These are phyloP conservation scores for Propithecus coquereli DNA, from an alignment of 2,113 vertebrate species.

Conservation along the genomic window DNA sequence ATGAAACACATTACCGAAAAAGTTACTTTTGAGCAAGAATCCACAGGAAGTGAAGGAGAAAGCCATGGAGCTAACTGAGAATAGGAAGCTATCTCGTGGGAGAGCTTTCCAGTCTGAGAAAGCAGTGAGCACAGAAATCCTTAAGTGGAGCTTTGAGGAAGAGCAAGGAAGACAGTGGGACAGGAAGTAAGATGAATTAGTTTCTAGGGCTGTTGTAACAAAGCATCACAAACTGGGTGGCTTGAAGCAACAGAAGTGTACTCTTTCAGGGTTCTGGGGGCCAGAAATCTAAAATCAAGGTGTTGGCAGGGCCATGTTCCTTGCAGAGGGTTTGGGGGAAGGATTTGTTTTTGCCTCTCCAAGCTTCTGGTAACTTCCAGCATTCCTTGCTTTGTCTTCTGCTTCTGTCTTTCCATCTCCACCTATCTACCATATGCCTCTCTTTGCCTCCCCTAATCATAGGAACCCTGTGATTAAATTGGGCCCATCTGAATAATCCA, in stretches of 20 bases:
- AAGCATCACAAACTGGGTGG: neutral
- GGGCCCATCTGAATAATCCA: neutral
- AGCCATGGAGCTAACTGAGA: neutral
- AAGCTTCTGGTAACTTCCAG: neutral
- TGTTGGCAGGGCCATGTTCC: neutral
- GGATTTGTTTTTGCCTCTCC: neutral
- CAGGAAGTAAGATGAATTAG: neutral
- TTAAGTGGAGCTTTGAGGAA: neutral
- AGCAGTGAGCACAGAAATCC: neutral
- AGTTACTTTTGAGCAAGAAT: neutral
- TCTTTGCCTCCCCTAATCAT: neutral
- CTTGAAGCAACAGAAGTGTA: neutral
- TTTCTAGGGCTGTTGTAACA: neutral
- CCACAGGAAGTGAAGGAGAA: neutral
- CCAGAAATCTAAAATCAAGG: neutral
- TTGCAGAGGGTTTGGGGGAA: neutral
- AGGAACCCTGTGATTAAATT: neutral
- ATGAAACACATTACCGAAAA: neutral
- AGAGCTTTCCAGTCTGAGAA: neutral
- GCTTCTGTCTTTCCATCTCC: neutral
- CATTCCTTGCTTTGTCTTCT: neutral
- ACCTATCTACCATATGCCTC: neutral
- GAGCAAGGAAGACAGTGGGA: neutral
- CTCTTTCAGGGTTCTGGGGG: neutral
- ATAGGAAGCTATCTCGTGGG: neutral